These are phyloP conservation scores for Vulpes lagopus DNA, from an alignment of 2,113 vertebrate genomes.

Conservation along the genomic window DNA sequence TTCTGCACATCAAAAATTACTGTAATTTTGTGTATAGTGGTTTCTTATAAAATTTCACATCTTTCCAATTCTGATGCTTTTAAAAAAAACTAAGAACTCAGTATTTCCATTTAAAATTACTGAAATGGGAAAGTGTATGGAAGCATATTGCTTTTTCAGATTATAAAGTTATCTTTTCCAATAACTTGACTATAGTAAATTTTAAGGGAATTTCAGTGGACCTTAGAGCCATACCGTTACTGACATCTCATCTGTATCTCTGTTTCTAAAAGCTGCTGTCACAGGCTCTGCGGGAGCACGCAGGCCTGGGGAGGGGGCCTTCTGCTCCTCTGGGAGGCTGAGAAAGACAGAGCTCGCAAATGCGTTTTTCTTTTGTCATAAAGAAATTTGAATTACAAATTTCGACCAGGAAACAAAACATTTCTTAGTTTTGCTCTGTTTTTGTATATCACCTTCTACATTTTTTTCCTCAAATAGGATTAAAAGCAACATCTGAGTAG, in stretches of 20 bases:
- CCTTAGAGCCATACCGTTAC: slow-evolving; percentile 83
- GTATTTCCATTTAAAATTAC: slow-evolving; percentile 87
- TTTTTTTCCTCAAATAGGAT: slow-evolving; percentile 27
- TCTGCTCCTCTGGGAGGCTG: neutral
- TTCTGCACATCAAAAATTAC: slow-evolving; percentile 81
- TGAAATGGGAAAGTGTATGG: slow-evolving; percentile 86
- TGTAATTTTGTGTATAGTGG: slow-evolving; percentile 88
- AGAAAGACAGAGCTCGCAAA: slow-evolving; percentile 70
- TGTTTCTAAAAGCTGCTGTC: slow-evolving; percentile 64
- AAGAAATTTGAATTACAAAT: slow-evolving; percentile 65
- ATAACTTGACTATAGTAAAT: slow-evolving; percentile 85
- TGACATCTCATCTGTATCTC: slow-evolving; percentile 76
- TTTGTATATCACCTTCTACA: slow-evolving; percentile 72
- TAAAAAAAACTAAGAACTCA: slow-evolving; percentile 80
- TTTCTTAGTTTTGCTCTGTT: slow-evolving; percentile 67
- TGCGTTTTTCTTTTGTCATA: slow-evolving; percentile 77
- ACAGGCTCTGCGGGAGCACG: neutral
- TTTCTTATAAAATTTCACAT: slow-evolving; percentile 86
- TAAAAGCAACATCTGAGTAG: slow-evolving; percentile 72
- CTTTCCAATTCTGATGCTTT: slow-evolving; percentile 85
- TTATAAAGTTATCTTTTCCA: slow-evolving; percentile 88
- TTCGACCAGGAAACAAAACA: slow-evolving; percentile 71
- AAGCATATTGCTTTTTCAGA: slow-evolving; percentile 91
- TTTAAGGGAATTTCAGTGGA: slow-evolving; percentile 84
- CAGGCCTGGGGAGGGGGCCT: neutral